These are phyloP conservation scores for Drosophila koepferae DNA, from an alignment of 2,888 invertebrate genomes.

Conservation along the genomic window DNA sequence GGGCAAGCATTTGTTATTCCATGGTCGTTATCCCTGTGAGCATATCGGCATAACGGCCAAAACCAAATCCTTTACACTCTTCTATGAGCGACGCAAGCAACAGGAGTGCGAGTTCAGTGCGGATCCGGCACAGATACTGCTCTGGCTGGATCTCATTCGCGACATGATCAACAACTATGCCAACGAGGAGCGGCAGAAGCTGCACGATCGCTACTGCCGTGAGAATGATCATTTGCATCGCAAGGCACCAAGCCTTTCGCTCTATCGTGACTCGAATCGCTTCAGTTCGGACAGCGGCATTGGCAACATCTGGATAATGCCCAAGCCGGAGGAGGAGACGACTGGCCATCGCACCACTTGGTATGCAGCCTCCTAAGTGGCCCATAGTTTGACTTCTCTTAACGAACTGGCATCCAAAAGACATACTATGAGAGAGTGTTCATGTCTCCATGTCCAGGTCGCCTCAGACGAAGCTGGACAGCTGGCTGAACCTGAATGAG, in stretches of 20 bases:
- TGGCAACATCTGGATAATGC: conserved; percentile 83
- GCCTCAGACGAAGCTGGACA: conserved; percentile 1
- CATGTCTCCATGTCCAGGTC: not conserved
- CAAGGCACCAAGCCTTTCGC: conserved; percentile 80
- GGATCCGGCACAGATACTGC: conserved; percentile 74
- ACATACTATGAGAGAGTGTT: not conserved
- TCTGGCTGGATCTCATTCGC: conserved; percentile 83
- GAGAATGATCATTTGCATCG: conserved; percentile 82
- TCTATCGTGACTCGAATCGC: conserved; percentile 84
- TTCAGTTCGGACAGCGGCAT: conserved; percentile 84
- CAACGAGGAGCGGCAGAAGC: conserved; percentile 80
- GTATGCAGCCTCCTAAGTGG: conserved; percentile 74
- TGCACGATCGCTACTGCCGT: conserved; percentile 80
- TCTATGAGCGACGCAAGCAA: conserved; percentile 83
- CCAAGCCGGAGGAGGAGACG: conserved; percentile 76
- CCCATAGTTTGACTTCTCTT: too few species aligned
- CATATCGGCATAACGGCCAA: conserved; percentile 83
- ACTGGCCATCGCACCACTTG: conserved; percentile 82
- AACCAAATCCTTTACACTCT: conserved; percentile 82
- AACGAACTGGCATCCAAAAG: conserved; percentile 8
- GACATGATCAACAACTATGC: conserved; percentile 83
- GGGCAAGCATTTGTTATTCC: conserved; percentile 82
- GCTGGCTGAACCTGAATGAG: conserved; percentile 15
- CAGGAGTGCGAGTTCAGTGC: conserved; percentile 84
- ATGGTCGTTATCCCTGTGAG: conserved; percentile 84